Evolutionary conservation across 2,113 vertebrate species (phyloP).

Genomic region (Alouatta palliata): DNA sequence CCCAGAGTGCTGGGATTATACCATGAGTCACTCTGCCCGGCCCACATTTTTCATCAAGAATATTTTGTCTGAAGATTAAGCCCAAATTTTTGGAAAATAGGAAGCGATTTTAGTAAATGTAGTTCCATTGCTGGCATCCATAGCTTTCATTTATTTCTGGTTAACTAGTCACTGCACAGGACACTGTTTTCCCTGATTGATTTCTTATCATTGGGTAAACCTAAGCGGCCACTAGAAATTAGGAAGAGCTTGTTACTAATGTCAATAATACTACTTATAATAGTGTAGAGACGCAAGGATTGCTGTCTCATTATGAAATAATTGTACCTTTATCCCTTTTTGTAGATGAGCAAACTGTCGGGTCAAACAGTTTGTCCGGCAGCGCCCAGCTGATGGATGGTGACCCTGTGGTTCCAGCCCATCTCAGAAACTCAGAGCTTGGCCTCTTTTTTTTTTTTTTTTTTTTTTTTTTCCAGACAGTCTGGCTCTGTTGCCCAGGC

Average conservation of each 20-base stretch:
- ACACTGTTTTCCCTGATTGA: background rate
- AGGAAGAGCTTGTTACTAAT: background rate
- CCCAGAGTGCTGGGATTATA: too few relatives aligned
- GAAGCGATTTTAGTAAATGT: background rate
- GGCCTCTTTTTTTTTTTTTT: too few relatives aligned
- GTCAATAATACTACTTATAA: background rate
- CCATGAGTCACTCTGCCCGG: too few relatives aligned
- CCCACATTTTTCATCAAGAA: background rate
- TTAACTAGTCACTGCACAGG: background rate
- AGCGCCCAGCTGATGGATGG: rapidly evolving
- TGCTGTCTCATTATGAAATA: background rate
- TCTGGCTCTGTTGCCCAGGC: too few relatives aligned
- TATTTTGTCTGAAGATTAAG: background rate
- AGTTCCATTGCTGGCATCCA: background rate
- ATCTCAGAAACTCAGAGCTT: background rate
- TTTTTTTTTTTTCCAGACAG: too few relatives aligned
- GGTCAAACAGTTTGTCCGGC: background rate
- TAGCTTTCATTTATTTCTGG: background rate
- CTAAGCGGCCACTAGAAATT: background rate
- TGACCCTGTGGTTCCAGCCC: background rate
- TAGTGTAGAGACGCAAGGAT: too few relatives aligned
- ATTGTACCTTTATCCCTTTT: background rate
- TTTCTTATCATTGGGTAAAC: background rate
- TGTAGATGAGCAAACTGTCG: background rate
- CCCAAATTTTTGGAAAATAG: background rate